Evolutionary conservation across 1,140 invertebrate species (phyloP).

Genomic region (Epicauta chinensis): DNA sequence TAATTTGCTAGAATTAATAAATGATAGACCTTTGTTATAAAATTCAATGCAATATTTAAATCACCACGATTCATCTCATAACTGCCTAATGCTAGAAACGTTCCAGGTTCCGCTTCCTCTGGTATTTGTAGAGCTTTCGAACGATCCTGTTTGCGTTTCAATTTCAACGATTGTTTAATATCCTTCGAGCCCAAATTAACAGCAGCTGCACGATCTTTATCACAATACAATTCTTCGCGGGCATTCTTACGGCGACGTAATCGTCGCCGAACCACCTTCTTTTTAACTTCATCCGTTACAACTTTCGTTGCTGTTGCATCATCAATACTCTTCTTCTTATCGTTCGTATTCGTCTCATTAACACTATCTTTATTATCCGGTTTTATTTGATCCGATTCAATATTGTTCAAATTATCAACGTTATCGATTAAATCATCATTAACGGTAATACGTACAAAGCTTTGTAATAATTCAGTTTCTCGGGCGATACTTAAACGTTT

Average conservation of each 20-base stretch:
- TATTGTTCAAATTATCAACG: conserved; percentile 18
- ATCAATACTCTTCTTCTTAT: conserved; percentile 13
- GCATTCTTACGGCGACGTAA: no score
- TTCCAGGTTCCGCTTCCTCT: conserved; percentile 69
- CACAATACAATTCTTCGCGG: conserved; percentile 72
- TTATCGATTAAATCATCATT: conserved; percentile 32
- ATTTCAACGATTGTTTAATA: conserved; percentile 75
- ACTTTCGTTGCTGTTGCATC: no score
- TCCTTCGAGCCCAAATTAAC: conserved; percentile 74
- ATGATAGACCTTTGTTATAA: conserved; percentile 67
- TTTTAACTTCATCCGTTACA: conserved; percentile 42
- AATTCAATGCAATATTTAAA: conserved; percentile 60
- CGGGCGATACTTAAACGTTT: conserved; percentile 50
- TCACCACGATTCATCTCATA: conserved; percentile 68
- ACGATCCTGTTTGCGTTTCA: conserved; percentile 72
- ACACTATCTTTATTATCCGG: conserved; percentile 24
- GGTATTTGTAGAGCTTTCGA: conserved; percentile 66
- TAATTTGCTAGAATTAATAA: neutral
- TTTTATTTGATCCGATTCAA: conserved; percentile 9
- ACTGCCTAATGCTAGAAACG: conserved; percentile 65
- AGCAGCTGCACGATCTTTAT: conserved; percentile 83
- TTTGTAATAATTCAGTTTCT: conserved; percentile 67
- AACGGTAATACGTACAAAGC: conserved; percentile 61
- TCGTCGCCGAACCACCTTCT: conserved; percentile 45
- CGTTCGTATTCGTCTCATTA: conserved; percentile 30